Percentiles rank a stretch among this genome's conserved stretches.
Conservation (phyloP, 1,140 invertebrate species). For the Nomia melanderi region DNA sequence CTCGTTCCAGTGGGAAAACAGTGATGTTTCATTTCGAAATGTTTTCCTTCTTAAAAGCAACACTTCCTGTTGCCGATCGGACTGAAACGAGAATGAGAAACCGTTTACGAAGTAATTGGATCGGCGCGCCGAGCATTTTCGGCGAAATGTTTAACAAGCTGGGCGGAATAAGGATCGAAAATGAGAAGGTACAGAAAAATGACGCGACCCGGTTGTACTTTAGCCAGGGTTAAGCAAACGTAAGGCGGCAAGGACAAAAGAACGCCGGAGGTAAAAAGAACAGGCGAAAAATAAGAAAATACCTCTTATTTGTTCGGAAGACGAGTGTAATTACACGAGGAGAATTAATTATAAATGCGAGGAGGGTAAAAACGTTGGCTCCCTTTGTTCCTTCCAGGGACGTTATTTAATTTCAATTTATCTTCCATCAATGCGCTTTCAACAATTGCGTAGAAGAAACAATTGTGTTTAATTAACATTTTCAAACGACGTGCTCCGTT, state of each 20-base stretch:
- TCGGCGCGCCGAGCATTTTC: too few species aligned
- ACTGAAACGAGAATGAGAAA: too few species aligned
- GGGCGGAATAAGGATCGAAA: too few species aligned
- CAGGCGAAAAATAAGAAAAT: slow-evolving; percentile 11
- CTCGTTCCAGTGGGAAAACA: too few species aligned
- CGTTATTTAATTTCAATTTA: slow-evolving; percentile 19
- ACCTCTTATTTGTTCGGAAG: slow-evolving; percentile 26
- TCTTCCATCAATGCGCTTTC: not conserved
- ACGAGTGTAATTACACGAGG: slow-evolving; percentile 32
- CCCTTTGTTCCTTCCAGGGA: not conserved
- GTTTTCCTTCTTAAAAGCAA: too few species aligned
- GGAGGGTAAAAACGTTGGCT: not conserved
- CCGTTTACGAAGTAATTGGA: too few species aligned
- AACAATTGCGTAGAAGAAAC: not conserved
- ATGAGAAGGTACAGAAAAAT: not conserved
- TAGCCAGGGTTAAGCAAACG: not conserved
- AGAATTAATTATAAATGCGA: slow-evolving; percentile 26
- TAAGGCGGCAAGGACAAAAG: slow-evolving; percentile 8
- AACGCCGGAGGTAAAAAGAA: not conserved
- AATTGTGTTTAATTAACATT: not conserved
- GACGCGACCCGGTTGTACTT: not conserved
- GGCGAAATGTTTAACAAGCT: too few species aligned
- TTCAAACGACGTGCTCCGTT: not conserved
- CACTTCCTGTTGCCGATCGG: too few species aligned
- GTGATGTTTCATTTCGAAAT: too few species aligned